Percentiles rank a stretch among this genome's conserved stretches.
phyloP scores from a whole-genome alignment of 1,140 invertebrate genomes.

The Drosophila sucinea region DNA sequence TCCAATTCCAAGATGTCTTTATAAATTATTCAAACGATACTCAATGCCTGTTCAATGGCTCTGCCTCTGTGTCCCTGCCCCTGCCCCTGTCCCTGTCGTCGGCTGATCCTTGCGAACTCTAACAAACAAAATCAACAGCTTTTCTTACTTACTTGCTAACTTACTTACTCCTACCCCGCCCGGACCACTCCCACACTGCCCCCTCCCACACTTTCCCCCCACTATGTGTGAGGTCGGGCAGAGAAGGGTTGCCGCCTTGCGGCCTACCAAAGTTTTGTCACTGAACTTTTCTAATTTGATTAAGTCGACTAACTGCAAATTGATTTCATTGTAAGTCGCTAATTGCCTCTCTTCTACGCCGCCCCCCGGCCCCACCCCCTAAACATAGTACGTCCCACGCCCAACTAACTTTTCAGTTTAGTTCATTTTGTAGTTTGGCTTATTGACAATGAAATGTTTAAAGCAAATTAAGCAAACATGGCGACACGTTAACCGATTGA shows the following conservation, averaged over 20 bases:
- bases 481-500: background rate
- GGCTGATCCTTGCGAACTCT: background rate
- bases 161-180: no score
- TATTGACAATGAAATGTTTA: slow-evolving; percentile 16
- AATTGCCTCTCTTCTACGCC: slow-evolving; percentile 32
- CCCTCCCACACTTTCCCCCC: no score
- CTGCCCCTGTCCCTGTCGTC: no score
- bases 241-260: background rate
- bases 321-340: slow-evolving; percentile 61
- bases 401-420: slow-evolving; percentile 15
- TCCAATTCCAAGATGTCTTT: background rate
- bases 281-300: slow-evolving; percentile 61
- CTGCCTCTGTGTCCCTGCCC: background rate
- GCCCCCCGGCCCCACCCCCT: background rate
- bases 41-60: background rate
- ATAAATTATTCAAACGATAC: slow-evolving; percentile 3
- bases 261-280: slow-evolving; percentile 46
- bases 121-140: slow-evolving; percentile 13
- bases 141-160: slow-evolving; percentile 1
- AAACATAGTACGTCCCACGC: background rate
- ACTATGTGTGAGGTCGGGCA: no score
- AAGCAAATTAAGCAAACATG: slow-evolving; percentile 3
- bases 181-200: no score
- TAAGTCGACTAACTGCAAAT: slow-evolving; percentile 60
- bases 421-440: slow-evolving; percentile 20